Conservation (phyloP, 2,888 invertebrate genomes). For the Archips crataeganus region DNA sequence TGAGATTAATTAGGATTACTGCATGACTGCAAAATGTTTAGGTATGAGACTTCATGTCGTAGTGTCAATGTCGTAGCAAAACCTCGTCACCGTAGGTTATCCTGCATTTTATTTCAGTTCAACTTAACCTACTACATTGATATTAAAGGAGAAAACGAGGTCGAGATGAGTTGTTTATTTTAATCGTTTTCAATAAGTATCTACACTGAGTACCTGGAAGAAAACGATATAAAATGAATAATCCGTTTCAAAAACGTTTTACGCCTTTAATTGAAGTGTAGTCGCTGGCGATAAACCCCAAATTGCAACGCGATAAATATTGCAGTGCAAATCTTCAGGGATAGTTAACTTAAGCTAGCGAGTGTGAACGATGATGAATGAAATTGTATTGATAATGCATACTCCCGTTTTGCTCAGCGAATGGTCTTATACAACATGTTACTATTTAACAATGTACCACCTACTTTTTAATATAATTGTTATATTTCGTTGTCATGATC, state of each 20-base stretch:
- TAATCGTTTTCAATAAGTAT: conserved; percentile 1
- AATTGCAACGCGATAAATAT: conserved; percentile 59
- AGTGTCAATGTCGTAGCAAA: conserved; percentile 35
- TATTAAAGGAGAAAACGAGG: conserved; percentile 17
- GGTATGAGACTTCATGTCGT: conserved; percentile 25
- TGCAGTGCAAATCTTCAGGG: conserved; percentile 50
- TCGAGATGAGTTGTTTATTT: conserved; percentile 14
- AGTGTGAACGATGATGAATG: conserved; percentile 74
- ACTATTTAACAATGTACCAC: conserved; percentile 9
- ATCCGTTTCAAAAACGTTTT: conserved; percentile 47
- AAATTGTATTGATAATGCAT: conserved; percentile 64
- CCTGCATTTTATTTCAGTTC: conserved; percentile 44
- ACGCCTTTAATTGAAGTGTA: conserved; percentile 48
- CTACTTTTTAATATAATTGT: conserved; percentile 6
- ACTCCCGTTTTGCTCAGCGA: conserved; percentile 56
- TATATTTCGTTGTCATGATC: conserved; percentile 13
- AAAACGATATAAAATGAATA: conserved; percentile 29
- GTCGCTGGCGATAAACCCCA: conserved; percentile 61
- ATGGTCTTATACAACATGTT: conserved; percentile 47
- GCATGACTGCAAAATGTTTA: conserved; percentile 53
- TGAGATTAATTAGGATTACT: conserved; percentile 50
- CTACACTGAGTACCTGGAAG: too few species aligned
- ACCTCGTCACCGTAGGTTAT: conserved; percentile 47
- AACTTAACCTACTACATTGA: conserved; percentile 32
- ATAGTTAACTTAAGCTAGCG: conserved; percentile 68